phyloP scores from a whole-genome alignment of 2,888 invertebrate genomes.

The Agrotis ipsilon region DNA sequence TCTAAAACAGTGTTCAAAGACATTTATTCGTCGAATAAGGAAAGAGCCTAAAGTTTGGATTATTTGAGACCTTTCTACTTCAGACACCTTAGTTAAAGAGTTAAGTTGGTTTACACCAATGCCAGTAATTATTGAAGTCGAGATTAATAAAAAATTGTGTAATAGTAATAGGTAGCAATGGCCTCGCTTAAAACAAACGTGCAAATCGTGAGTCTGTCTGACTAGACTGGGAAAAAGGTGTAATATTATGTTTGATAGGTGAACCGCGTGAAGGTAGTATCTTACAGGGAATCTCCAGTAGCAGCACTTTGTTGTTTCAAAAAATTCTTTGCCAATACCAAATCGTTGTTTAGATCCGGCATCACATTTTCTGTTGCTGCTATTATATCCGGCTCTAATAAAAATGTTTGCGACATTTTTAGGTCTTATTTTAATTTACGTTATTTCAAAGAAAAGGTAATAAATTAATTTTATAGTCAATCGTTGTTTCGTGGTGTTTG shows the following conservation, averaged over 20 bases:
- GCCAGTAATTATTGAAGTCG: no score
- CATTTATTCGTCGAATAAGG: no score
- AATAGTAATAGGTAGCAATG: background rate
- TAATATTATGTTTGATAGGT: background rate
- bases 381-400: slow-evolving; percentile 87
- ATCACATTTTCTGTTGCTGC: slow-evolving; percentile 86
- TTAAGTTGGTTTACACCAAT: no score
- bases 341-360: slow-evolving; percentile 90
- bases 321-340: slow-evolving; percentile 92
- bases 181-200: background rate
- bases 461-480: background rate
- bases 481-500: slow-evolving; percentile 21
- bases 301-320: slow-evolving; percentile 92
- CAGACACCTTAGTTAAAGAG: no score
- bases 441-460: background rate
- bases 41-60: no score
- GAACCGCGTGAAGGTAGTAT: slow-evolving; percentile 26
- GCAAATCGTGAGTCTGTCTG: no score
- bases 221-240: background rate
- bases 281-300: slow-evolving; percentile 92
- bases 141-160: no score
- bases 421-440: slow-evolving; percentile 32
- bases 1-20: no score
- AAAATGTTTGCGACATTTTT: slow-evolving; percentile 82
- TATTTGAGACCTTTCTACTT: no score